phyloP scores from a whole-genome alignment of 2,113 vertebrate species.

The Leucoraja erinaceus region DNA sequence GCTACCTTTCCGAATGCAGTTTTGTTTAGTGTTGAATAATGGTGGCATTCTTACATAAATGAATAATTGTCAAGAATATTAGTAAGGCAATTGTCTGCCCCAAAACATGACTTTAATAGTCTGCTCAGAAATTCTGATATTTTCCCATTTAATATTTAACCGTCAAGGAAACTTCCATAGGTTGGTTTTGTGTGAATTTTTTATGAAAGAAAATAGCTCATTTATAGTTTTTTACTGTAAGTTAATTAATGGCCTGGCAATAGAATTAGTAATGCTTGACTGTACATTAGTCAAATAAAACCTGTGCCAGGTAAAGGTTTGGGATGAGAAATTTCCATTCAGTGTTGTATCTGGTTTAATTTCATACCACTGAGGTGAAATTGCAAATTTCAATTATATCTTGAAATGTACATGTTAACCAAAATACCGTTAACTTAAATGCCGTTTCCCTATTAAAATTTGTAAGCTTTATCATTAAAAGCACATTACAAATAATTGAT shows the following conservation, averaged over 20 bases:
- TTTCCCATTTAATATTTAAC: background rate
- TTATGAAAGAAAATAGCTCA: background rate
- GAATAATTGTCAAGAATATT: background rate
- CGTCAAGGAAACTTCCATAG: background rate
- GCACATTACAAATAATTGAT: slow-evolving; percentile 12
- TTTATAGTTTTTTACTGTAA: slow-evolving; percentile 3
- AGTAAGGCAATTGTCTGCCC: background rate
- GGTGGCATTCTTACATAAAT: background rate
- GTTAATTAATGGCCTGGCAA: slow-evolving; percentile 15
- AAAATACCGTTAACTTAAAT: background rate
- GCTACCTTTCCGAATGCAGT: slow-evolving; percentile 45
- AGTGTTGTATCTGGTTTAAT: background rate
- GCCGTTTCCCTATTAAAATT: slow-evolving; percentile 24
- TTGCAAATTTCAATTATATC: background rate
- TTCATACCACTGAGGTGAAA: background rate
- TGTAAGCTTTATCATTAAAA: slow-evolving; percentile 17
- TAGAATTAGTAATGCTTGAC: background rate
- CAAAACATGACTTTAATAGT: slow-evolving; percentile 19
- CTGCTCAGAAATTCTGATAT: background rate
- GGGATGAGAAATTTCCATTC: background rate
- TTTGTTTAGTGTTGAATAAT: slow-evolving; percentile 43
- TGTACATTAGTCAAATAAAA: background rate
- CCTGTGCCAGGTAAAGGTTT: background rate
- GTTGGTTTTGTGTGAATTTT: background rate
- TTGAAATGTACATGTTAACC: background rate